Base-by-base conservation (phyloP, 1,140 invertebrate species). In the Drosophila gunungcola region DNA sequence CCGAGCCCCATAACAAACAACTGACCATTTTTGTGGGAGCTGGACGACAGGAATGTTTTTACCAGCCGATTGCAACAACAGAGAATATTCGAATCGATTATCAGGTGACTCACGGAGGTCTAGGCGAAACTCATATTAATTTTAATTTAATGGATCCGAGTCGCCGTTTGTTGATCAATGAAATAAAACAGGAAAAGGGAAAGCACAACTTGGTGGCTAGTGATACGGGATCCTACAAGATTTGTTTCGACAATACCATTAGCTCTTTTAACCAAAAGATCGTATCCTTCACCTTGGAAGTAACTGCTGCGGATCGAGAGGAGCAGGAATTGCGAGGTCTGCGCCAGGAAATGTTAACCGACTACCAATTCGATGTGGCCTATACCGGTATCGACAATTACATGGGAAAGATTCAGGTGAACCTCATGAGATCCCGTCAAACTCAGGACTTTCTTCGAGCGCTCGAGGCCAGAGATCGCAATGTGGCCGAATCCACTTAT, bases 231-330 rank as follows among this genome's bases (percentile, higher is more conserved):
- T 95, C 96, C 75, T 96, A 96, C 80, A 94, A 94, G 81, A 94
- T 97, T 63, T 97, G 97, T 83, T 97, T 97, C 80, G 96, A 97
- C 80, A 97, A 97, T 82, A 95, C 94, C 2, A 96, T 96, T 79
- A 97, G 96, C 78, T 94, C 94, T 0, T 96, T 96, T 83, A 96
- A 95, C 72, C 92, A 93, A 12, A 97, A 97, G 94, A 96, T 62
- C 94, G 97, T 13, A 95, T 95, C 89, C 95, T 97, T 93, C 95
- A 96, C 90, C 77, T 96, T 29, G 92, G 95, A 78, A 93, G 95
- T 57, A 94, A 95, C 46, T 90, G 93, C 42, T 93, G 95, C 49
- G 93, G 67, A 80, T 39, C 34, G 49, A 3, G 63, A 84, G 11
- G 62, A 62, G 2, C 29, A 55, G 11, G 73, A 89, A 1, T 43